phyloP scores from a whole-genome alignment of 1,140 invertebrate genomes.

The Samia ricini region DNA sequence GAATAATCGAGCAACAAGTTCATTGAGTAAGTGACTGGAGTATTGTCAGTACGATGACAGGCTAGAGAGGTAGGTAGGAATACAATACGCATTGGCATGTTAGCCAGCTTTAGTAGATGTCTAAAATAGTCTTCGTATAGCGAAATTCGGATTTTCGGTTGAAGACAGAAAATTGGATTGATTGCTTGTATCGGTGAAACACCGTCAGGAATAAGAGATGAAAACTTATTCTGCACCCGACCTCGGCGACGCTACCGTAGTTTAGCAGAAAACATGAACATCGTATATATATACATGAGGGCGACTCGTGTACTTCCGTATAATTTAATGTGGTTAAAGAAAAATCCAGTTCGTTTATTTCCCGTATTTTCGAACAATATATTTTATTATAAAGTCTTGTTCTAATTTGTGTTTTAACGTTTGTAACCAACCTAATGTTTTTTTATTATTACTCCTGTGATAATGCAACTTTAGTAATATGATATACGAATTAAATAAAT shows the following conservation, averaged over 20 bases:
- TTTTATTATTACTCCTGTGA: no score
- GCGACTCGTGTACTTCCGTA: background rate
- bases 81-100: conserved; percentile 34
- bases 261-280: background rate
- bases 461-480: no score
- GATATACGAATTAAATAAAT: no score
- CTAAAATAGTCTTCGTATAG: conserved; percentile 29
- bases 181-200: conserved; percentile 35
- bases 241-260: background rate
- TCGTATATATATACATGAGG: background rate
- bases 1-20: conserved; percentile 37
- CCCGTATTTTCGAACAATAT: background rate
- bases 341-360: background rate
- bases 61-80: conserved; percentile 20
- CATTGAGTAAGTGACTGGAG: conserved; percentile 23
- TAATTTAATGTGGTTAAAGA: background rate
- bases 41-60: conserved; percentile 31
- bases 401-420: no score
- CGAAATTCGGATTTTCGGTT: conserved; percentile 34
- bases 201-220: conserved; percentile 31
- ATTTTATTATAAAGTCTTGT: background rate
- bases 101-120: conserved; percentile 21
- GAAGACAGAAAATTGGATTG: conserved; percentile 52
- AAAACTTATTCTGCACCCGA: conserved; percentile 29
- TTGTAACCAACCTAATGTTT: no score